Percentiles rank a stretch among this genome's conserved stretches.
These are phyloP conservation scores for Gastrophysa polygoni DNA, from an alignment of 2,888 invertebrate genomes.

Conservation along the genomic window DNA sequence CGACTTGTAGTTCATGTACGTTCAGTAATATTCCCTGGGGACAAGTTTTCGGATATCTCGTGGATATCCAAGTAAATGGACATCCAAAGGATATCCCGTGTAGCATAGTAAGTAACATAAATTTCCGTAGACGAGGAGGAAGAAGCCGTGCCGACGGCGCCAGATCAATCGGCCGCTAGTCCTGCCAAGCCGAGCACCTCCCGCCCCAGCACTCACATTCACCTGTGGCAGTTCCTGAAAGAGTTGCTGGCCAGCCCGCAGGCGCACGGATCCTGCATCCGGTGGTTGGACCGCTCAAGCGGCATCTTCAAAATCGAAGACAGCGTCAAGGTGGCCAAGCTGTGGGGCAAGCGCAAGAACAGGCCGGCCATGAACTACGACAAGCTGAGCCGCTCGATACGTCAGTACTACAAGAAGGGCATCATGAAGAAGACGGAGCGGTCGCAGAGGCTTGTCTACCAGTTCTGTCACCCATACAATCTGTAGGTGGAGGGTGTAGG, in stretches of 20 bases:
- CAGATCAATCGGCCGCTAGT: too few relatives aligned
- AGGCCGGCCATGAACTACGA: slow-evolving; percentile 99
- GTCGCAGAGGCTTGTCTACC: slow-evolving; percentile 97
- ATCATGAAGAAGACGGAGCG: slow-evolving; percentile 99
- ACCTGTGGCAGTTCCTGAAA: slow-evolving; percentile 98
- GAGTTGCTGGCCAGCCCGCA: slow-evolving; percentile 90
- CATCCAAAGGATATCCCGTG: too few relatives aligned
- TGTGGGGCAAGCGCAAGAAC: slow-evolving; percentile 98
- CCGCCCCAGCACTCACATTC: slow-evolving; percentile 83
- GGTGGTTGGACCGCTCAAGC: slow-evolving; percentile 94
- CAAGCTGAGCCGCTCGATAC: slow-evolving; percentile 94
- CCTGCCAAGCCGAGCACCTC: slow-evolving; percentile 50
- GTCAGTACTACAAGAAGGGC: slow-evolving; percentile 99
- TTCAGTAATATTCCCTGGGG: too few relatives aligned
- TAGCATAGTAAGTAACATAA: too few relatives aligned
- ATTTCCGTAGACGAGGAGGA: slow-evolving; percentile 60
- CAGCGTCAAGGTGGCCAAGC: slow-evolving; percentile 93
- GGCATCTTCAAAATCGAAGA: slow-evolving; percentile 99
- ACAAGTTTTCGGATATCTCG: too few relatives aligned
- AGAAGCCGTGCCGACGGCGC: too few relatives aligned
- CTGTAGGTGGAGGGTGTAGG: too few relatives aligned
- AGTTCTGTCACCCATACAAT: slow-evolving; percentile 95
- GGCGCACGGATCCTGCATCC: slow-evolving; percentile 90
- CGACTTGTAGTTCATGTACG: too few relatives aligned
- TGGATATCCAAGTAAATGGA: too few relatives aligned